phyloP scores from a whole-genome alignment of 2,888 invertebrate genomes.

The Octonoba sinensis region DNA sequence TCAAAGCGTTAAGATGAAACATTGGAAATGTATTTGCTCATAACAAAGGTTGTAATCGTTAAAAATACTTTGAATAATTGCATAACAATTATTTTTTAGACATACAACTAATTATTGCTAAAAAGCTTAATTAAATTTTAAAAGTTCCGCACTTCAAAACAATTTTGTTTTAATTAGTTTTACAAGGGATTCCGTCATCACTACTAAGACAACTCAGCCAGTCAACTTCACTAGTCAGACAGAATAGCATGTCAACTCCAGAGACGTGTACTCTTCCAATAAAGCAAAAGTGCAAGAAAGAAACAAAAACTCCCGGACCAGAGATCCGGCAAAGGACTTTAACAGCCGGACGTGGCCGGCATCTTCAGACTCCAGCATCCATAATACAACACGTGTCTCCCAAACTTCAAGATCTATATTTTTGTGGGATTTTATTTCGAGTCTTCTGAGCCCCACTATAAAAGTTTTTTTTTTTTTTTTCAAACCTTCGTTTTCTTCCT shows the following conservation, averaged over 20 bases:
- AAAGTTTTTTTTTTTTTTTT: slow-evolving; percentile 30
- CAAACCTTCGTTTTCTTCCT: slow-evolving; percentile 46
- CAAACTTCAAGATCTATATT: slow-evolving; percentile 57
- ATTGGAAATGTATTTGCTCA: no score
- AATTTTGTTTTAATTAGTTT: no score
- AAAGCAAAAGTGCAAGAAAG: slow-evolving; percentile 11
- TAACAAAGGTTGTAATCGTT: no score
- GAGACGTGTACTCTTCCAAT: slow-evolving; percentile 42
- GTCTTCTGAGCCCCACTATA: slow-evolving; percentile 38
- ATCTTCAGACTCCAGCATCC: slow-evolving; percentile 44
- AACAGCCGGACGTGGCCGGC: slow-evolving; percentile 43
- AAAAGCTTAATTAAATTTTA: no score
- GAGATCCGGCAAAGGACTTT: slow-evolving; percentile 54
- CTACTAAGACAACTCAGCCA: slow-evolving; percentile 26
- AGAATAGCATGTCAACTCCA: slow-evolving; percentile 50
- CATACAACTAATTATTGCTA: no score
- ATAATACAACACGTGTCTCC: slow-evolving; percentile 62
- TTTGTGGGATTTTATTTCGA: slow-evolving; percentile 58
- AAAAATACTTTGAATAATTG: no score
- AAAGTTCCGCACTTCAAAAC: no score
- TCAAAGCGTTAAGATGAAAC: no score
- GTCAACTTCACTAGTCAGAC: slow-evolving; percentile 14
- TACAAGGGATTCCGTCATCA: no score
- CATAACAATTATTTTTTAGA: no score
- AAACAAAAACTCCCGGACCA: slow-evolving; percentile 36